Evolutionary conservation across 2,888 invertebrate genomes (phyloP).

Genomic region (Beris chalybata): DNA sequence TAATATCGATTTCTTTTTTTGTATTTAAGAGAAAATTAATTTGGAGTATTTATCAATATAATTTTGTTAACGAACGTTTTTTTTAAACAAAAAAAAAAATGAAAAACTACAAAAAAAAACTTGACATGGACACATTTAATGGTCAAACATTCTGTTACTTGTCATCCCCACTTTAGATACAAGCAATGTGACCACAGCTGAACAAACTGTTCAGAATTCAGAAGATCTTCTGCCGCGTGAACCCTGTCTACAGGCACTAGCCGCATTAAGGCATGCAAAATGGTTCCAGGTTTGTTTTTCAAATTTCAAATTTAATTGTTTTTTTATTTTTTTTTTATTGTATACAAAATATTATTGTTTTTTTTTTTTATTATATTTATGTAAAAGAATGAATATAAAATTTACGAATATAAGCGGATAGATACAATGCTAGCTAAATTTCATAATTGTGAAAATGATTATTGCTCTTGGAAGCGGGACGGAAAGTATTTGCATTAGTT

Average conservation of each 20-base stretch:
- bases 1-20: background rate
- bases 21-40: constrained; percentile 7
- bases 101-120: constrained; percentile 31
- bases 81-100: constrained; percentile 22
- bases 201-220: constrained; percentile 61
- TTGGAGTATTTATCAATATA: constrained; percentile 41
- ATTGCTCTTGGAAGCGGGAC: no score
- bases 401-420: constrained; percentile 33
- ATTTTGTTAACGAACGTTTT: constrained; percentile 12
- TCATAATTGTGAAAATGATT: no score
- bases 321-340: constrained; percentile 45
- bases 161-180: constrained; percentile 61
- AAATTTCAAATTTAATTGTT: constrained; percentile 32
- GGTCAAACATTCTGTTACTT: constrained; percentile 75
- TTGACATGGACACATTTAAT: constrained; percentile 50
- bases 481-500: no score
- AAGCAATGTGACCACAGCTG: constrained; percentile 69
- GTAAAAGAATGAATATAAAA: constrained; percentile 20
- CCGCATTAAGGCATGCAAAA: constrained; percentile 99
- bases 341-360: constrained; percentile 30
- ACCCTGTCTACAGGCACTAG: constrained; percentile 99
- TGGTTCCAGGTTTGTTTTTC: constrained; percentile 93
- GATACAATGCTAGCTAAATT: constrained; percentile 28
- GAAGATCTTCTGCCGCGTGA: constrained; percentile 97
- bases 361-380: constrained; percentile 31